Base-by-base conservation (phyloP, 2,113 vertebrate genomes). In the Sinosuthora webbiana region DNA sequence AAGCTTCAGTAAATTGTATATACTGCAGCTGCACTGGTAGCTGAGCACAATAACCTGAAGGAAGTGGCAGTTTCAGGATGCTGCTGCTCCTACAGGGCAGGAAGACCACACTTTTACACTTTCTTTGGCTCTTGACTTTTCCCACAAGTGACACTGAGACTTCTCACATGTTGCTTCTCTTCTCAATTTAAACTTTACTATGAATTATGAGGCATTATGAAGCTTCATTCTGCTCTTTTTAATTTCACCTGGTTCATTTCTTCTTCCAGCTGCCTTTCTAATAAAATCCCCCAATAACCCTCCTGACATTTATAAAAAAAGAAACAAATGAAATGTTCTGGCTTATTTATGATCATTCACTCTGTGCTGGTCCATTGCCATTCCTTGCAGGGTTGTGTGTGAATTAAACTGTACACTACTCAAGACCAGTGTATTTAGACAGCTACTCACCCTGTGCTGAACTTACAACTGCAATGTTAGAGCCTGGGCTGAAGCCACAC, bases 401-500 rank as follows among this genome's bases (percentile, higher is more conserved):
- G 80, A 95, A 95, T 71, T 95, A 82, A 86, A 60, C n/a, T 35
- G 13, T 50, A 33, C 10, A 14, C 31, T 90, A 30, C 63, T 92
- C 44, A 41, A 64, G 64, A 78, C 13, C 33, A 17, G 50, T 81
- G 41, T 84, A 64, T 93, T 94, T 89, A 96, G 49, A 92, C 0
- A 14, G 28, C 83, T 87, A 71, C 57, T 93, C 64, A 90, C n/a
- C 37, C 65, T 76, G 21, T 76, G 37, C 76, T 90, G 73, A 96
- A 68, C 57, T 69, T 57, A 41, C 11, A 91, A 62, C 78, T 94
- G 87, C 69, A 49, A 8, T 79, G 53, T 89, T 88, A 75, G 55
- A 77, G 25, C 67, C 85, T 96, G 88, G 37, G 22, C 64, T 90
- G 94, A 87, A 93, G 83, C 92, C 90, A 82, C 88, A 71, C 49